A percentile compares a stretch with the other conserved stretches of the same genome.
phyloP scores from a whole-genome alignment of 2,888 invertebrate genomes.

The Sesia bembeciformis region DNA sequence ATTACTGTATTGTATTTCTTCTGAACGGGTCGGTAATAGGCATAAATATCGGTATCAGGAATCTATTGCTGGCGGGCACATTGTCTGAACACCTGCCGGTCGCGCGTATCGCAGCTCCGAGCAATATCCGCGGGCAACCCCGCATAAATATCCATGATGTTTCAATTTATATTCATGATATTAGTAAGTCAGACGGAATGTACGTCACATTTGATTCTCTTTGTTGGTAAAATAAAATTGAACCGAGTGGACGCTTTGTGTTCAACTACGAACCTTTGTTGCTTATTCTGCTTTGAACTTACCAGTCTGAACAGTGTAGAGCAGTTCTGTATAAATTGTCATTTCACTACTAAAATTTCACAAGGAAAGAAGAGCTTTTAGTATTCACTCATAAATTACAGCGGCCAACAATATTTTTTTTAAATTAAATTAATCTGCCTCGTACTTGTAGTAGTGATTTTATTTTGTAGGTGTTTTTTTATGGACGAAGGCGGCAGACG shows the following conservation, averaged over 20 bases:
- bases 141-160: constrained; percentile 69
- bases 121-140: constrained; percentile 57
- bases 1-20: constrained; percentile 47
- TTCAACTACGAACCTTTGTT: background rate
- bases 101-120: constrained; percentile 37
- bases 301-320: too few relatives aligned
- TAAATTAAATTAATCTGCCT: too few relatives aligned
- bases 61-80: constrained; percentile 61
- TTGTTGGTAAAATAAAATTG: constrained; percentile 48
- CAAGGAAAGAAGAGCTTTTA: too few relatives aligned
- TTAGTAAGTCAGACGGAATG: constrained; percentile 57
- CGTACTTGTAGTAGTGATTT: too few relatives aligned
- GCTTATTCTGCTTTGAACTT: background rate
- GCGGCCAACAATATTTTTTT: too few relatives aligned
- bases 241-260: background rate
- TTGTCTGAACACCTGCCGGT: constrained; percentile 66
- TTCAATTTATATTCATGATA: constrained; percentile 73
- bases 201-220: constrained; percentile 68
- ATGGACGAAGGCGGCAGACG: too few relatives aligned
- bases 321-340: too few relatives aligned
- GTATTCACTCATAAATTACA: too few relatives aligned
- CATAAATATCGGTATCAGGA: constrained; percentile 67
- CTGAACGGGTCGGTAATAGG: constrained; percentile 56
- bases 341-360: too few relatives aligned
- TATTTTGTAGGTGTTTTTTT: too few relatives aligned